These are phyloP conservation scores for Eulemur coronatus DNA, from an alignment of 2,797 vertebrate genomes.

Conservation along the genomic window DNA sequence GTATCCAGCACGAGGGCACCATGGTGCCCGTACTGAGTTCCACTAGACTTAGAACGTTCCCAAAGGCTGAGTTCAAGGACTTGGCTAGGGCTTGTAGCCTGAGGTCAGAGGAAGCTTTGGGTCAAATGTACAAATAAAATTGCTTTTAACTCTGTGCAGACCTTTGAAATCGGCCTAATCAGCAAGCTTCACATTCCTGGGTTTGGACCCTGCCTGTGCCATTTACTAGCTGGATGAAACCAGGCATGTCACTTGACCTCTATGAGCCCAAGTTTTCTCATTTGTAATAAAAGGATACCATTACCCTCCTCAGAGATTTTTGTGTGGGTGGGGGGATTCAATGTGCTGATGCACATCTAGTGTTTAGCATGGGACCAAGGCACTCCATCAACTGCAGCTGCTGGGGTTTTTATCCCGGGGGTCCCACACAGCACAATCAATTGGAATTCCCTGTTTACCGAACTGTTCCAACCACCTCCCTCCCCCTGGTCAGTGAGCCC, in stretches of 20 bases:
- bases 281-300: background rate
- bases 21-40: rapidly evolving
- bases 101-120: background rate
- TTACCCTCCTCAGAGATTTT: background rate
- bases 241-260: background rate
- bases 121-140: background rate
- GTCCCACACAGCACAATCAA: background rate
- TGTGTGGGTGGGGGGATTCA: background rate
- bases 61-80: background rate
- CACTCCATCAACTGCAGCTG: background rate
- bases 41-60: background rate
- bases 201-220: background rate
- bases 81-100: background rate
- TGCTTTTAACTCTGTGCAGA: background rate
- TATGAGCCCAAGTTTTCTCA: background rate
- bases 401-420: background rate
- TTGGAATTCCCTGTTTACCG: background rate
- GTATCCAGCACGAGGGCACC: background rate
- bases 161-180: background rate
- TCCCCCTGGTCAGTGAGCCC: background rate
- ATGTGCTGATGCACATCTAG: background rate
- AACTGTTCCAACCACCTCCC: background rate
- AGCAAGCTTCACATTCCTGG: background rate
- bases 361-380: background rate
- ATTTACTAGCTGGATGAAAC: background rate